Evolutionary conservation across 1,140 invertebrate species (phyloP).

Genomic region (Euura lappo): DNA sequence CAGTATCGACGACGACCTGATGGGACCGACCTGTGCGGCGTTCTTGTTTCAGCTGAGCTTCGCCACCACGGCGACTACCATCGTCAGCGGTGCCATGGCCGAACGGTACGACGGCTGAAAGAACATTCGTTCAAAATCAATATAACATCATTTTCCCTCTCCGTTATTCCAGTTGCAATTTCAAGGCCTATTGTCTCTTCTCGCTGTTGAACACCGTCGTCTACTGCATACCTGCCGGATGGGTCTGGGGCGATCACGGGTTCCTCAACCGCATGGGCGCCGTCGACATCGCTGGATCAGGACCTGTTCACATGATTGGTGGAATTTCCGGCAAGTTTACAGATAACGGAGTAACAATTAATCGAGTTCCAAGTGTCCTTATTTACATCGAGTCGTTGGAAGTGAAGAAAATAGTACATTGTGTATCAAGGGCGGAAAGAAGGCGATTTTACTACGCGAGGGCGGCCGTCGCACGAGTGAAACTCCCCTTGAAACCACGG

Average conservation of each 20-base stretch:
- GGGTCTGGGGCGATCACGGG: conserved; percentile 88
- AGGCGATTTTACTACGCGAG: too few species aligned
- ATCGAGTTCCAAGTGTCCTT: too few species aligned
- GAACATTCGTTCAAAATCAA: not conserved
- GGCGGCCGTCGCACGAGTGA: too few species aligned
- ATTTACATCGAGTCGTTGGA: too few species aligned
- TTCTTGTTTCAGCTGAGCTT: conserved; percentile 90
- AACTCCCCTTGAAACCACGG: too few species aligned
- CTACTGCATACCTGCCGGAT: conserved; percentile 93
- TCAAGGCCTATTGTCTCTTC: conserved; percentile 89
- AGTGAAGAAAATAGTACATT: too few species aligned
- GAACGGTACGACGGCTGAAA: conserved; percentile 67
- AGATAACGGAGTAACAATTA: not conserved
- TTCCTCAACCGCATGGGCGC: conserved; percentile 82
- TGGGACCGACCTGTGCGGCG: conserved; percentile 80
- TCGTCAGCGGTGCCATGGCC: conserved; percentile 90
- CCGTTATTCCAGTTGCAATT: conserved; percentile 75
- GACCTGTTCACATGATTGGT: conserved; percentile 90
- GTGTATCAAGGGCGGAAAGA: too few species aligned
- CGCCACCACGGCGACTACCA: conserved; percentile 90
- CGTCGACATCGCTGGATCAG: conserved; percentile 91
- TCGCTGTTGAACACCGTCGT: conserved; percentile 89
- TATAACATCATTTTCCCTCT: not conserved
- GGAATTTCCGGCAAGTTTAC: conserved; percentile 48
- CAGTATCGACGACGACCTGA: conserved; percentile 68